Base-by-base conservation (phyloP, 2,113 vertebrate species). In the Murina feae region DNA sequence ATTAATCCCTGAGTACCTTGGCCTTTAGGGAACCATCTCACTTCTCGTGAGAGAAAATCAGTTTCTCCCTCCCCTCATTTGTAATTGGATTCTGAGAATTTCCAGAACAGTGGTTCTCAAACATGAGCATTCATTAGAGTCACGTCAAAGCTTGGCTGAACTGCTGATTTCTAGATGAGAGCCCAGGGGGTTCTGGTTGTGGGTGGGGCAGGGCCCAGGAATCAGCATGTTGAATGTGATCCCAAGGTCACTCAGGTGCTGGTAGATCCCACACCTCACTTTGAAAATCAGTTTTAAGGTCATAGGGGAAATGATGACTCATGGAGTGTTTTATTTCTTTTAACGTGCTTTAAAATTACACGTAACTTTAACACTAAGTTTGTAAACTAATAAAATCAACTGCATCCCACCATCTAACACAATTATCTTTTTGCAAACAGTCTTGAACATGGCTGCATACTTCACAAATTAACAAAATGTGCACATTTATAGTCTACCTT, bases 21-120 rank as follows among this genome's bases (percentile, higher is more conserved):
- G 30, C 53, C 82, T 81, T 76, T 68, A 66, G 84, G 88, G 78
- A 86, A 81, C 13, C 25, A 2, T 44, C 9, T 86, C 80, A 21
- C 17, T 86, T 92, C 75, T 88, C 60, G 17, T 53, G 78, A 94
- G 28, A 89, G 83, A 63, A 86, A 89, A 79, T 71, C 65, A 30
- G 28, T 58, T 75, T 72, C 47, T 91, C 47, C 37, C 37, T 93
- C 20, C 74, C 42, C 39, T 84, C 39, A 74, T 89, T 93, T 89
- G 30, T 44, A 68, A 4, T 55, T 53, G 58, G 86, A 51, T 86
- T 95, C 92, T 92, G 93, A 94, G 86, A 89, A 89, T 74, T 96
- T 94, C 53, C 82, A 79, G 49, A 91, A 91, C 39, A 69, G 86
- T 44, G 35, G 18, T 79, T 65, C 79, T 91, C 78, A 95, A 94